Evolutionary conservation across 2,113 vertebrate species (phyloP), one percentile per base, ranked within the genome.

Genomic region (Catharus minimus): DNA sequence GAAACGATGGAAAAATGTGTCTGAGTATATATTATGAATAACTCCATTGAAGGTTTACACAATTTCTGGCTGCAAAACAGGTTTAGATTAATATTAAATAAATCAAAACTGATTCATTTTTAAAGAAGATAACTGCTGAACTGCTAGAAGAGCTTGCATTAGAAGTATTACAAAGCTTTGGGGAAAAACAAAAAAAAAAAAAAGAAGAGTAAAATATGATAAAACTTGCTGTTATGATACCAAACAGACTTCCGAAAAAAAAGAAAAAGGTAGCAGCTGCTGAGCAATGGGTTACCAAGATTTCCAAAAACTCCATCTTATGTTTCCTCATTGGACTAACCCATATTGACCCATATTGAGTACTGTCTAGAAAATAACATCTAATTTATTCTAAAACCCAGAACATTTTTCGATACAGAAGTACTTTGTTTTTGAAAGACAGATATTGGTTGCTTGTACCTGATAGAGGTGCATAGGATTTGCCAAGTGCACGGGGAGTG

Each of bases 401-500:
- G 28, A 46, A 41, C 4, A 4, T 2, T 32, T 11, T 49, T 57
- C 62, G 22, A 28, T 67, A 49, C 1, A n/a, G 6, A 8, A 72
- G 13, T 6, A 36, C 7, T 68, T 21, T 5, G 27, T 22, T 41
- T 86, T 52, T 56, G 39, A 69, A 77, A 66, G 41, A 5, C 10
- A 65, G 17, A 6, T 4, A 10, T 56, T 17, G 7, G 1, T 18
- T 55, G 5, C 5, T 66, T 46, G 7, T 56, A 30, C 39, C 28
- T 38, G 28, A 26, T 5, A 38, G 33, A 75, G 17, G 17, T 32
- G 44, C 55, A 17, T 4, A 60, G 30, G 22, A 23, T 38, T 32
- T 76, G 9, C 7, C 26, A 26, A 6, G 10, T 0, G 1, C 8
- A 13, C 0, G 0, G 27, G 33, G 49, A 47, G 8, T 5, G 5